Evolutionary conservation across 2,888 invertebrate species (phyloP).

Genomic region (Pollenia labialis): DNA sequence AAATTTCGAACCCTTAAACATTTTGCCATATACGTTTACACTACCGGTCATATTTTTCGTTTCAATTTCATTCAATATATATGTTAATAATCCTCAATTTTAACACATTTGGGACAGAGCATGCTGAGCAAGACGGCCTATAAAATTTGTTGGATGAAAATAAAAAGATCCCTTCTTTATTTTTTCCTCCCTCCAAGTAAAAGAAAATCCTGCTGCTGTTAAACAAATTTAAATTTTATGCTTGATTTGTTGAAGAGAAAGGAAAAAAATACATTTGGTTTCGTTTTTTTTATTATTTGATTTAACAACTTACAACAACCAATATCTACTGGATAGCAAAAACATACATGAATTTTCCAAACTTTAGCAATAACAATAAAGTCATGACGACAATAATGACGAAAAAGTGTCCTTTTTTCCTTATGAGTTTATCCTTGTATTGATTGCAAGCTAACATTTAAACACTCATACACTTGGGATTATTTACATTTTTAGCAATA

Average conservation of each 20-base stretch:
- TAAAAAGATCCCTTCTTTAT: conserved; percentile 22
- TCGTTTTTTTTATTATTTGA: background rate
- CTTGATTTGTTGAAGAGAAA: conserved; percentile 48
- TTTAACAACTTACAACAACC: conserved; percentile 56
- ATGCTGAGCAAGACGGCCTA: conserved; percentile 46
- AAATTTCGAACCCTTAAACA: no score
- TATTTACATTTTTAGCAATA: conserved; percentile 34
- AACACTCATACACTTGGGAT: conserved; percentile 12
- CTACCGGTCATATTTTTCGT: no score
- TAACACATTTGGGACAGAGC: conserved; percentile 52
- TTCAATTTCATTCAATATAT: background rate
- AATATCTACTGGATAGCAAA: conserved; percentile 53
- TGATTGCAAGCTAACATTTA: conserved; percentile 33
- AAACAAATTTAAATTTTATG: conserved; percentile 49
- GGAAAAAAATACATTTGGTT: conserved; percentile 31
- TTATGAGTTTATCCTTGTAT: conserved; percentile 24
- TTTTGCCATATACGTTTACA: no score
- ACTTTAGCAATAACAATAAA: conserved; percentile 60
- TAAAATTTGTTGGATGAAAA: conserved; percentile 44
- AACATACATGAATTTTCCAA: conserved; percentile 50
- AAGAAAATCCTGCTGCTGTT: conserved; percentile 17
- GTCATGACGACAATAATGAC: conserved; percentile 71
- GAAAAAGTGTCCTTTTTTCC: conserved; percentile 55
- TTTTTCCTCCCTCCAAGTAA: background rate
- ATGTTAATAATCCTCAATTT: conserved; percentile 48